These are phyloP conservation scores for Burhinus oedicnemus DNA, from an alignment of 2,113 vertebrate genomes.

Conservation along the genomic window DNA sequence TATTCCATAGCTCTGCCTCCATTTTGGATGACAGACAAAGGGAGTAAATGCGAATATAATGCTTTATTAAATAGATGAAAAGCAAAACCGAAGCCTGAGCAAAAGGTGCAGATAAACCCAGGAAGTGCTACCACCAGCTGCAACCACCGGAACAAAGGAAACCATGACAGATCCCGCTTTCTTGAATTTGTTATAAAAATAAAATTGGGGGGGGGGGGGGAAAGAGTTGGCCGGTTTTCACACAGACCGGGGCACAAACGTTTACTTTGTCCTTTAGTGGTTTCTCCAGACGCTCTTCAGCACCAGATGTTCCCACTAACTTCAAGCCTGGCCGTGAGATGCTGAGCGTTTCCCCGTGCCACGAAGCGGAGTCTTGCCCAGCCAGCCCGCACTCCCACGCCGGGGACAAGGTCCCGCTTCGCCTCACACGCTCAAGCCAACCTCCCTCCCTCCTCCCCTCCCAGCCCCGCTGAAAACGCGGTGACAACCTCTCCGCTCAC, in stretches of 20 bases:
- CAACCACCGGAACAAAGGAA: constrained; percentile 40
- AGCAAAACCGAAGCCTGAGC: neutral
- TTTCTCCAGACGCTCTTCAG: neutral
- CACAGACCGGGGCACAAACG: neutral
- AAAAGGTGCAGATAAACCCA: constrained; percentile 6
- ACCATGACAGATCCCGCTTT: neutral
- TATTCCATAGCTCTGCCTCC: constrained; percentile 50
- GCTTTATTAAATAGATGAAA: neutral
- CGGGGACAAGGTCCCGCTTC: neutral
- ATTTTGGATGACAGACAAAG: constrained; percentile 63
- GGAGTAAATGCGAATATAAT: neutral
- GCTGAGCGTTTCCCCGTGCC: neutral
- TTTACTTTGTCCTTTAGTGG: neutral
- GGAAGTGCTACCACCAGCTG: constrained; percentile 34
- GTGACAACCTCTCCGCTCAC: neutral
- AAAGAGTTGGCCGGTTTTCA: neutral
- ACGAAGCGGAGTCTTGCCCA: too few relatives aligned
- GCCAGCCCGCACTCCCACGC: neutral
- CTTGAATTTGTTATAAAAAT: neutral
- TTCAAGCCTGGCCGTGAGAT: neutral
- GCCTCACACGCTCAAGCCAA: neutral
- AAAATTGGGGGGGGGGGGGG: neutral
- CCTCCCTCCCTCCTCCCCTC: neutral
- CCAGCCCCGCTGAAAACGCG: neutral
- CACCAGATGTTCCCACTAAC: neutral